Evolutionary conservation across 2,888 invertebrate genomes (phyloP).

Genomic region (Cephalotes varians): DNA sequence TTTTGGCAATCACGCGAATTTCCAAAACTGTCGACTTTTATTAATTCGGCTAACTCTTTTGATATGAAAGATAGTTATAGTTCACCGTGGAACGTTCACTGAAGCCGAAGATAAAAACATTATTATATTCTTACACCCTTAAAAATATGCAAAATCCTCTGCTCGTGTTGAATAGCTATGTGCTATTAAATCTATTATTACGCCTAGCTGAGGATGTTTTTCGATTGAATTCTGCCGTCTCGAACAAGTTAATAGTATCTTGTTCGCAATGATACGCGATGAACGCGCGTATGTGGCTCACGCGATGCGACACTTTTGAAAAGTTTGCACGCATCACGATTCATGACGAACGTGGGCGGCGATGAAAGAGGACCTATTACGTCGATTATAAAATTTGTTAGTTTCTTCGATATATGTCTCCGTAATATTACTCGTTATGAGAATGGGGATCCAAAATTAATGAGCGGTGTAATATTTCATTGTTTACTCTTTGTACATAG

Average conservation of each 20-base stretch:
- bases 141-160: not conserved
- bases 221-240: not conserved
- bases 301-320: not conserved
- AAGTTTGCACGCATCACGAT: conserved; percentile 20
- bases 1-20: not conserved
- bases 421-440: conserved; percentile 61
- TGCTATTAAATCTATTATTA: not conserved
- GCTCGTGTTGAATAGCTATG: not conserved
- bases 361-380: conserved; percentile 26
- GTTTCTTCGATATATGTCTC: conserved; percentile 51
- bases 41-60: not conserved
- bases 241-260: not conserved
- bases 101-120: not conserved
- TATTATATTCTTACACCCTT: not conserved
- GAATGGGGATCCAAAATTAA: conserved; percentile 64
- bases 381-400: conserved; percentile 60
- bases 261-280: conserved; percentile 1
- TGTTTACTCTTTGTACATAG: conserved; percentile 70
- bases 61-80: not conserved
- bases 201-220: not conserved
- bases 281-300: not conserved
- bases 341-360: not conserved
- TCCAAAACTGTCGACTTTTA: not conserved
- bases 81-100: not conserved
- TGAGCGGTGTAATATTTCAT: conserved; percentile 71